These are phyloP conservation scores for Trachelus tabidus DNA, from an alignment of 2,888 invertebrate species.

Conservation along the genomic window DNA sequence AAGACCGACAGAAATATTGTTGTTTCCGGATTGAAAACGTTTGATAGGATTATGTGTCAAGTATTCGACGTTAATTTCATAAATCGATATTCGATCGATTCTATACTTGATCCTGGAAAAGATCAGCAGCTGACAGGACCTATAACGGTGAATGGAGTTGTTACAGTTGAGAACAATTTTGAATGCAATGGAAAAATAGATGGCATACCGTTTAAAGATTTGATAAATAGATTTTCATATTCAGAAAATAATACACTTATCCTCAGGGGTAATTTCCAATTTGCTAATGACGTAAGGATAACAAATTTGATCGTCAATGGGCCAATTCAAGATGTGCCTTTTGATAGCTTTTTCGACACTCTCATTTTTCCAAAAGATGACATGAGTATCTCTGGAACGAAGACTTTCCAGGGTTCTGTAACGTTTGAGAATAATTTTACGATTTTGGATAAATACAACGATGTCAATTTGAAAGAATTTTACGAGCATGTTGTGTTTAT, in stretches of 20 bases:
- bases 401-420: slow-evolving; percentile 38
- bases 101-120: slow-evolving; percentile 37
- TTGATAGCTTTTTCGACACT: slow-evolving; percentile 36
- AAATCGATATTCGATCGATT: slow-evolving; percentile 37
- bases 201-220: slow-evolving; percentile 25
- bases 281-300: slow-evolving; percentile 27
- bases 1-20: slow-evolving; percentile 40
- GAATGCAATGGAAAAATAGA: slow-evolving; percentile 38
- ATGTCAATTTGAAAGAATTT: slow-evolving; percentile 42
- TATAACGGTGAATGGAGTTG: slow-evolving; percentile 42
- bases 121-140: slow-evolving; percentile 44
- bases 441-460: slow-evolving; percentile 41
- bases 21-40: slow-evolving; percentile 36
- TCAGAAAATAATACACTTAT: slow-evolving; percentile 29
- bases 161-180: slow-evolving; percentile 36
- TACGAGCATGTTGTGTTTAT: slow-evolving; percentile 40
- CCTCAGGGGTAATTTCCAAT: slow-evolving; percentile 32
- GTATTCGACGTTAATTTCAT: slow-evolving; percentile 30
- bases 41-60: slow-evolving; percentile 34
- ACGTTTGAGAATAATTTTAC: slow-evolving; percentile 33
- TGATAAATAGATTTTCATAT: slow-evolving; percentile 30
- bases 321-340: slow-evolving; percentile 28
- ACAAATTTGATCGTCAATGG: slow-evolving; percentile 33
- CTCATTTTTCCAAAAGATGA: slow-evolving; percentile 34
- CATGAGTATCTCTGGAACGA: slow-evolving; percentile 36